Base-by-base conservation (phyloP, 2,888 invertebrate genomes). In the Microplitis deprimator region DNA sequence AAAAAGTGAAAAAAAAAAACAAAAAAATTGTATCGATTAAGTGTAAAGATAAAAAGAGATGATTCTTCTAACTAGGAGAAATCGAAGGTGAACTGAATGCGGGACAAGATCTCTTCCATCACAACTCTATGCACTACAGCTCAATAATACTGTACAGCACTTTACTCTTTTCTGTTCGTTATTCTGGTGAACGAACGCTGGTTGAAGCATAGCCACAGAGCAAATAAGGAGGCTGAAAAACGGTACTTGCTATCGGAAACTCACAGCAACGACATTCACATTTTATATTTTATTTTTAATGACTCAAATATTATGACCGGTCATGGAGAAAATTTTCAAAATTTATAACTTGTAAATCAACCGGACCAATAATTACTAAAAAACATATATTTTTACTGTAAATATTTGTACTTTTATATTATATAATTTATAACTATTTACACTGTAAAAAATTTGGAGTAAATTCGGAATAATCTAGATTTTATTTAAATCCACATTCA, bases 161-260 rank as follows among this genome's bases (percentile, higher is more conserved):
- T 50, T 10, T 50, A 50, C 50, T 10, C 50, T 13, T 1, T 50
- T 50, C 50, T 50, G 50, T 16, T 10, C 68, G 8, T 68, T 17
- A 17, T 68, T 17, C 17, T 17, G 64, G 64, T 68, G 39, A 29
- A 74, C 16, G 8, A n/a, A 29, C 29, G 29, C 29, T 29, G 29
- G 29, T 29, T 29, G 29, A 29, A 29, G 29, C 29, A 29, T 29
- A 29, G 29, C 29, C 29, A 29, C 17, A 13, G 68, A 38, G 70
- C 38, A 60, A 77, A 29, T 29, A 29, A 77, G 62, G 73, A 82
- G 83, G 82, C 74, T 83, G 80, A 79, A 64, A 79, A 85, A 84
- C 84, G 85, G 84, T 85, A 84, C 84, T 74, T 79, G 79, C 39
- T 71, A 38, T 74, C 61, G 74, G 73, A 20, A 60, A 68, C 50